Conservation (phyloP, 2,888 invertebrate species). For the Barypeithes pellucidus region DNA sequence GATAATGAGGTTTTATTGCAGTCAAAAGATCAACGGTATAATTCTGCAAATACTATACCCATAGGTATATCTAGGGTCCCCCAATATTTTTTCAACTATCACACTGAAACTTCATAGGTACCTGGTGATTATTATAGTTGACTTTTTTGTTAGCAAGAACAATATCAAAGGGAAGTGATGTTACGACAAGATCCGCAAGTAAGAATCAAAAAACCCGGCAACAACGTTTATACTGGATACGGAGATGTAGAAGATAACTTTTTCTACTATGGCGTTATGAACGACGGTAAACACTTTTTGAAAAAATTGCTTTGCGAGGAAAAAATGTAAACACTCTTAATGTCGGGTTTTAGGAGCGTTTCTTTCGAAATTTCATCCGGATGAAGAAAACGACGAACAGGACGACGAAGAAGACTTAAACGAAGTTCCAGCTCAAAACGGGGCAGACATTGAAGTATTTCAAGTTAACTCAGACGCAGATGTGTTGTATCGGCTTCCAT, state of each 20-base stretch:
- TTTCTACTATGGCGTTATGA: slow-evolving; percentile 67
- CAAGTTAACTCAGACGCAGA: slow-evolving; percentile 55
- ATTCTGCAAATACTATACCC: no score
- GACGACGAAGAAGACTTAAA: slow-evolving; percentile 45
- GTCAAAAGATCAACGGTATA: no score
- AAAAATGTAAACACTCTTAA: background rate
- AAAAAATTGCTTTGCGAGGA: background rate
- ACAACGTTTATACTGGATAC: slow-evolving; percentile 66
- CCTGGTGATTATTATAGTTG: no score
- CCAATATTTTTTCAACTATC: no score
- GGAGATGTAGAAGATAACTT: slow-evolving; percentile 65
- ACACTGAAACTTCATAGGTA: no score
- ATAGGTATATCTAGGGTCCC: no score
- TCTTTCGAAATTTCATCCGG: slow-evolving; percentile 61
- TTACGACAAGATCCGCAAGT: slow-evolving; percentile 55
- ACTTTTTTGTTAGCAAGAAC: slow-evolving; percentile 63
- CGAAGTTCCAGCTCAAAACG: slow-evolving; percentile 25
- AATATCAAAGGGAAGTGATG: slow-evolving; percentile 62
- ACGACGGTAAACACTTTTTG: slow-evolving; percentile 60
- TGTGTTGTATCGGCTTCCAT: slow-evolving; percentile 54
- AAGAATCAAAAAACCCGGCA: slow-evolving; percentile 61
- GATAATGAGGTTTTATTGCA: no score
- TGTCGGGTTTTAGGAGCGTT: slow-evolving; percentile 60
- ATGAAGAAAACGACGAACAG: slow-evolving; percentile 57
- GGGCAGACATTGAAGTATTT: slow-evolving; percentile 29